Percentiles rank a stretch among this genome's conserved stretches.
These are phyloP conservation scores for Apis laboriosa DNA, from an alignment of 1,140 invertebrate species.

Conservation along the genomic window DNA sequence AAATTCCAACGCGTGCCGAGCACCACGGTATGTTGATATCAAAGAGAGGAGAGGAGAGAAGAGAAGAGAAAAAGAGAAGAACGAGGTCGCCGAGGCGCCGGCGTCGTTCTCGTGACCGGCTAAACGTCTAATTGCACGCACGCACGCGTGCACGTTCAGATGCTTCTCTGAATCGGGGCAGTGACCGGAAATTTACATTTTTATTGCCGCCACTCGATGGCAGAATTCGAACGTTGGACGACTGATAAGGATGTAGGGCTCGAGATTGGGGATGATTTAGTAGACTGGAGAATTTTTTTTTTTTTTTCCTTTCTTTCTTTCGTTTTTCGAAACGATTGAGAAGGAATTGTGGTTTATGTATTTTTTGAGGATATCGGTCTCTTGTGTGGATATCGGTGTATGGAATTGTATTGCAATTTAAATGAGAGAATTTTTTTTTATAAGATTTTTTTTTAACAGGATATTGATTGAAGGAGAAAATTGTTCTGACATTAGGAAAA, in stretches of 20 bases:
- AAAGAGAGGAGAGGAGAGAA: not conserved
- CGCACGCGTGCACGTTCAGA: not conserved
- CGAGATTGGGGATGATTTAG: not conserved
- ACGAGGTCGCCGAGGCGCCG: constrained; percentile 14
- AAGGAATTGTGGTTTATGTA: no score
- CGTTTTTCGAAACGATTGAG: no score
- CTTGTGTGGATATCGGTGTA: no score
- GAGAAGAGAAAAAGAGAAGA: not conserved
- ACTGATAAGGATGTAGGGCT: constrained; percentile 3
- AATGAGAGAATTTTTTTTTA: no score
- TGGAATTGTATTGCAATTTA: no score
- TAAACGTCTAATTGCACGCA: constrained; percentile 52
- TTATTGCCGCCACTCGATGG: not conserved
- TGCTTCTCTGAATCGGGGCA: not conserved
- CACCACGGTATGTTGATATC: constrained; percentile 75
- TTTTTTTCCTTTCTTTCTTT: no score
- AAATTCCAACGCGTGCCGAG: constrained; percentile 71
- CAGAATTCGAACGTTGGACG: not conserved
- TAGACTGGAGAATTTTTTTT: not conserved
- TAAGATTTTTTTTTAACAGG: no score
- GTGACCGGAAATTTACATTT: constrained; percentile 26
- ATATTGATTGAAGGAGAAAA: no score
- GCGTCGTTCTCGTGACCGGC: constrained; percentile 32
- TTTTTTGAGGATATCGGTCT: no score
- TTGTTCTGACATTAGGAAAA: no score